A percentile compares a stretch with the other conserved stretches of the same genome.
These are phyloP conservation scores for Penelope pileata DNA, from an alignment of 2,113 vertebrate genomes.

Conservation along the genomic window DNA sequence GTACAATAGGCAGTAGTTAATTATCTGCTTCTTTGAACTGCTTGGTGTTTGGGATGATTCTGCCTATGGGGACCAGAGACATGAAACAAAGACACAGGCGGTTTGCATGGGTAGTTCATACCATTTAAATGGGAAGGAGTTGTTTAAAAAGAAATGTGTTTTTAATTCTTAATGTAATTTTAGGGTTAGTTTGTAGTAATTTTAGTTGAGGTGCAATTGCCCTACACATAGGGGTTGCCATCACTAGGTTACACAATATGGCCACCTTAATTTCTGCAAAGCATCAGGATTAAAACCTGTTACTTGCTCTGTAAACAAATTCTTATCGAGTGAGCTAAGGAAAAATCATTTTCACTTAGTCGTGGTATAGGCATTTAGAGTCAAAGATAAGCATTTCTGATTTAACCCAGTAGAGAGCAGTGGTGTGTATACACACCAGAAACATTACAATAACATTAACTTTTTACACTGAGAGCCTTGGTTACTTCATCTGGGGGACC, in stretches of 20 bases:
- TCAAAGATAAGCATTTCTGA: conserved; percentile 50
- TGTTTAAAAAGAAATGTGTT: neutral
- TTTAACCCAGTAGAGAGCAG: conserved; percentile 66
- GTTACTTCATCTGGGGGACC: neutral
- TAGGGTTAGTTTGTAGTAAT: neutral
- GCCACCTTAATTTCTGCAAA: neutral
- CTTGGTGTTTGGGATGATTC: conserved; percentile 61
- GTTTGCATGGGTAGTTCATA: neutral
- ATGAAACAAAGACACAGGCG: conserved; percentile 27
- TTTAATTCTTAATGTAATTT: neutral
- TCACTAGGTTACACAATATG: neutral
- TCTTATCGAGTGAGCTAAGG: neutral
- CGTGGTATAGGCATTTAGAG: neutral
- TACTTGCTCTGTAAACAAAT: conserved; percentile 18
- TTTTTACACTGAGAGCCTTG: neutral
- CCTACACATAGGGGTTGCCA: neutral
- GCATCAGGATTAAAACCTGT: neutral
- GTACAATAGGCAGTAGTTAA: conserved; percentile 67
- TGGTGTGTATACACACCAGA: conserved; percentile 40
- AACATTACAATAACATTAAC: neutral
- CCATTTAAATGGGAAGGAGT: neutral
- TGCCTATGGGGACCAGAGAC: conserved; percentile 40
- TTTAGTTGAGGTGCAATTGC: neutral
- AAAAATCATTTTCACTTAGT: conserved; percentile 5
- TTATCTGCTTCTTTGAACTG: conserved; percentile 69